Conservation (phyloP, 1,140 invertebrate genomes). For the Brachionus angularis region DNA sequence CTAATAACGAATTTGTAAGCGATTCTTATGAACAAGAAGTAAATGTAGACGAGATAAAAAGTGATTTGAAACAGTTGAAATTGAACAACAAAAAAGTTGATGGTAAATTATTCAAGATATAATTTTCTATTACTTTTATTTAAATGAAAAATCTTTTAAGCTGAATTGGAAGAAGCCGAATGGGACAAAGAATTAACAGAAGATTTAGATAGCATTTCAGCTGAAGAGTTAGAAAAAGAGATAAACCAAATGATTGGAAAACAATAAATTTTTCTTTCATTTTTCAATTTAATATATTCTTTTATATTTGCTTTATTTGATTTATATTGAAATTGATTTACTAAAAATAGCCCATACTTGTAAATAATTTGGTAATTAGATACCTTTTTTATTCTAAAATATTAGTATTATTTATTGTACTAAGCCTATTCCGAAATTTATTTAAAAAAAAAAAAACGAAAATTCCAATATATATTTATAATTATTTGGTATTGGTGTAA, state of each 20-base stretch:
- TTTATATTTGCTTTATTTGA: not conserved
- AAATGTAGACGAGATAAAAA: conserved; percentile 58
- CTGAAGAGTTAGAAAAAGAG: conserved; percentile 43
- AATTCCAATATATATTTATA: too few relatives aligned
- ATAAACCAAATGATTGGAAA: conserved; percentile 43
- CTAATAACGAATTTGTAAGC: conserved; percentile 59
- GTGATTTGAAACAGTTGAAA: conserved; percentile 59
- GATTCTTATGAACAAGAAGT: conserved; percentile 56
- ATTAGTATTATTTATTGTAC: too few relatives aligned
- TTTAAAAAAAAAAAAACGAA: too few relatives aligned
- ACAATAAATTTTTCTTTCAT: not conserved
- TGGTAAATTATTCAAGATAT: conserved; percentile 3
- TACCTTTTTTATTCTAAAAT: not conserved
- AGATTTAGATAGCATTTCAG: conserved; percentile 35
- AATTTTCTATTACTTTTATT: not conserved
- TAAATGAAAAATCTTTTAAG: not conserved
- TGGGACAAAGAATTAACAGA: conserved; percentile 41
- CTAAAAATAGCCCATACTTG: not conserved
- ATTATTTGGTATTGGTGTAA: too few relatives aligned
- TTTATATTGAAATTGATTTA: too few relatives aligned
- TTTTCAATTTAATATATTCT: not conserved
- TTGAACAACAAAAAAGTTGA: conserved; percentile 46
- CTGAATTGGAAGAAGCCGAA: conserved; percentile 14
- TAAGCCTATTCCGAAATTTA: too few relatives aligned
- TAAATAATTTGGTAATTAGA: not conserved